These are phyloP conservation scores for Cataglyphis hispanica DNA, from an alignment of 1,140 invertebrate genomes.

Conservation along the genomic window DNA sequence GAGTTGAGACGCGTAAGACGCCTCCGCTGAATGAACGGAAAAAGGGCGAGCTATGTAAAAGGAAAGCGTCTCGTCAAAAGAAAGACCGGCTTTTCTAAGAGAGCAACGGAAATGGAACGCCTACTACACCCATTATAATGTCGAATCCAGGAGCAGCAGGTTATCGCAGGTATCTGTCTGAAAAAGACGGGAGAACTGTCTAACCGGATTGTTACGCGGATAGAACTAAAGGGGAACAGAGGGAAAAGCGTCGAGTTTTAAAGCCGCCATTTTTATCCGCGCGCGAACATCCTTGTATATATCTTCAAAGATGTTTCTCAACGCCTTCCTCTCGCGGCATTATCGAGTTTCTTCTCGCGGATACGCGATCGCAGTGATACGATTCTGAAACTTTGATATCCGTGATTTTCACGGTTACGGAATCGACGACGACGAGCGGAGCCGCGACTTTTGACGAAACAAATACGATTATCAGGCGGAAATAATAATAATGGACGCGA, in stretches of 20 bases:
- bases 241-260: slow-evolving; percentile 39
- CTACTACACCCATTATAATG: slow-evolving; percentile 63
- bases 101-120: slow-evolving; percentile 65
- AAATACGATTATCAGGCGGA: slow-evolving; percentile 32
- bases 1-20: background rate
- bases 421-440: background rate
- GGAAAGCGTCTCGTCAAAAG: slow-evolving; percentile 31
- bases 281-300: slow-evolving; percentile 8
- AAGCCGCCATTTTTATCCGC: slow-evolving; percentile 38
- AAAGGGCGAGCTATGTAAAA: slow-evolving; percentile 27
- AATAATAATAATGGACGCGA: slow-evolving; percentile 11
- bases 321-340: slow-evolving; percentile 12
- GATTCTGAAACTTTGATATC: slow-evolving; percentile 20
- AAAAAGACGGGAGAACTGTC: slow-evolving; percentile 33
- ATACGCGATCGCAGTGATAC: background rate
- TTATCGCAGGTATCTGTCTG: slow-evolving; percentile 62
- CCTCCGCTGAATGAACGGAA: slow-evolving; percentile 18
- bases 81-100: slow-evolving; percentile 46
- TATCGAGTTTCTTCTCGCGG: slow-evolving; percentile 33
- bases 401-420: background rate
- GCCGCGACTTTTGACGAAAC: background rate
- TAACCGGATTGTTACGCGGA: slow-evolving; percentile 18
- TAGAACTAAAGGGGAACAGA: slow-evolving; percentile 57
- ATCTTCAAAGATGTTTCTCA: slow-evolving; percentile 40
- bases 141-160: slow-evolving; percentile 66